These are phyloP conservation scores for Hedychridium roseum DNA, from an alignment of 2,888 invertebrate genomes.

Conservation along the genomic window DNA sequence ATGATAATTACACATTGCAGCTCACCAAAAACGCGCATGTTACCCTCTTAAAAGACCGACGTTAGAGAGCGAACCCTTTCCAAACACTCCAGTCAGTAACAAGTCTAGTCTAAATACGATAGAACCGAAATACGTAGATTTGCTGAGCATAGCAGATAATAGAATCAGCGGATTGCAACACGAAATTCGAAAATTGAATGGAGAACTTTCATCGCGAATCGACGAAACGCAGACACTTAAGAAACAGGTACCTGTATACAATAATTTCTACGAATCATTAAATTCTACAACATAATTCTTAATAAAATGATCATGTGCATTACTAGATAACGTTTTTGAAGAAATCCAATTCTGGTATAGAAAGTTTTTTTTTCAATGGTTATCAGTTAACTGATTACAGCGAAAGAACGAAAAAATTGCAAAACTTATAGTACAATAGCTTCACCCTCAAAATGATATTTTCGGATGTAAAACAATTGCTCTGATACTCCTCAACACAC, in stretches of 20 bases:
- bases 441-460: too few species aligned
- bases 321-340: too few species aligned
- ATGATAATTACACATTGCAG: conserved; percentile 39
- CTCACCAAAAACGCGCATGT: conserved; percentile 46
- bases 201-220: conserved; percentile 50
- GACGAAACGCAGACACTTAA: conserved; percentile 52
- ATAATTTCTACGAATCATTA: too few species aligned
- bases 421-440: too few species aligned
- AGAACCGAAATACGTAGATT: conserved; percentile 51
- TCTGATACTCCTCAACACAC: too few species aligned
- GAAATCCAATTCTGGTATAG: too few species aligned
- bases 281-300: too few species aligned
- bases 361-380: too few species aligned
- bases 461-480: too few species aligned
- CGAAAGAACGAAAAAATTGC: too few species aligned
- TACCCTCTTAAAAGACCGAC: conserved; percentile 54
- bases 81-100: conserved; percentile 33
- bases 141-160: conserved; percentile 56
- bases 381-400: too few species aligned
- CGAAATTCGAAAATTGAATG: conserved; percentile 57
- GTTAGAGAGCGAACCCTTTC: conserved; percentile 52
- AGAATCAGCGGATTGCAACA: conserved; percentile 55
- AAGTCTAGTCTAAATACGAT: conserved; percentile 41
- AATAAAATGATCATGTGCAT: too few species aligned
- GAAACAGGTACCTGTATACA: conserved; percentile 60